Base-by-base conservation (phyloP, 2,888 invertebrate genomes). In the Drosophila pegasa region DNA sequence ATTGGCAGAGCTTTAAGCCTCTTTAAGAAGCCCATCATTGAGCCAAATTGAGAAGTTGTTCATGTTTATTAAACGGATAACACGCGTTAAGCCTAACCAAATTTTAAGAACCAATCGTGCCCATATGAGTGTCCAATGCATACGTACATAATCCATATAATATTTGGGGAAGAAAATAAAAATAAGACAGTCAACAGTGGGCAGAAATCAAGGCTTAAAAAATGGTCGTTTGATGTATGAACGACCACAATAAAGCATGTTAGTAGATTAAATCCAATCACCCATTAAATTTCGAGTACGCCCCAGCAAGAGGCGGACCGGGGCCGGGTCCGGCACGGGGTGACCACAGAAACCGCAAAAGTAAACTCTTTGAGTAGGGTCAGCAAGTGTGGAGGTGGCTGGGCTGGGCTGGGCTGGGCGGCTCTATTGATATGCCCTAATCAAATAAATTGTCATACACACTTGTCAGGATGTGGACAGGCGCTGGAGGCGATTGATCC, bases 241-340 rank as follows among this genome's bases (percentile, higher is more conserved):
- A 52, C 35, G 52, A 84, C 82, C 87, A 85, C 78, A 83, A 76
- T 71, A 66, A 83, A 81, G 66, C 68, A 57, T 70, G 71, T 78
- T 81, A 81, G 74, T 85, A 71, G 85, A 83, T 81, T 81, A 78
- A 80, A 68, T 70, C 63, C 67, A 80, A 76, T 70, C 77, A 73
- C 78, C 77, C 78, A 87, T 85, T 85, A 65, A 74, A 70, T 82
- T 68, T 82, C 63, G 55, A 68, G 71, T 68, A 59, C 40, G 16
- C 14, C 40, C n/a, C 10, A 29, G 12, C 10, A 27, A 10, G 8
- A 20, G 12, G 22, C 7, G 10, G 14, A 6, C 22, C n/a, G 37
- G 25, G n/a, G n/a, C n/a, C n/a, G n/a, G n/a, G n/a, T n/a, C n/a
- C n/a, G n/a, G n/a, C n/a, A n/a, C n/a, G n/a, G n/a, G n/a, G 8